phyloP scores from a whole-genome alignment of 1,140 invertebrate genomes.

The Drosophila prosaltans region DNA sequence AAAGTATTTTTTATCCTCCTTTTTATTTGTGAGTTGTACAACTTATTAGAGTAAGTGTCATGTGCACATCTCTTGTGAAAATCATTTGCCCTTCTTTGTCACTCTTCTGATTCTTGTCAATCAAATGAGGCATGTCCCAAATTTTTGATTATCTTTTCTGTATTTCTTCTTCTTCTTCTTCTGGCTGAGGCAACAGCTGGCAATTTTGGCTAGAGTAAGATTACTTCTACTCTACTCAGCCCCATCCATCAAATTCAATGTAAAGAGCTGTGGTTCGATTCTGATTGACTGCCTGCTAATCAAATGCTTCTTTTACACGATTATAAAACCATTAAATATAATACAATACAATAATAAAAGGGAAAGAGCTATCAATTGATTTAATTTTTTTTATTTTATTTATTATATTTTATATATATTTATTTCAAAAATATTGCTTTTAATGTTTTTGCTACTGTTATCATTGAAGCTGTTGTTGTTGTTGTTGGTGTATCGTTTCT shows the following conservation, averaged over 20 bases:
- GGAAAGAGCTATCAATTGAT: slow-evolving; percentile 12
- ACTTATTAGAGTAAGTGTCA: too few species aligned
- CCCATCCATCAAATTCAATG: slow-evolving; percentile 62
- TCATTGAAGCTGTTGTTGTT: not conserved
- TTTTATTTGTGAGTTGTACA: not conserved
- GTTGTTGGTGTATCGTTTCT: slow-evolving; percentile 4
- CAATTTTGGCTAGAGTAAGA: slow-evolving; percentile 41
- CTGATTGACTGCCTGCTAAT: slow-evolving; percentile 66
- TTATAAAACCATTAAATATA: slow-evolving; percentile 65
- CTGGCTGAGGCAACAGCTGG: slow-evolving; percentile 32
- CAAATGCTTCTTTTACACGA: slow-evolving; percentile 66
- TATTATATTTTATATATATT: slow-evolving; percentile 44
- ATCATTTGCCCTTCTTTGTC: not conserved
- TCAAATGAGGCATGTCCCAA: slow-evolving; percentile 17
- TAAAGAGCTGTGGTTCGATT: slow-evolving; percentile 5
- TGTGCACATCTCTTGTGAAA: not conserved
- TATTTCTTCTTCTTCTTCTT: not conserved
- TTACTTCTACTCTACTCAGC: slow-evolving; percentile 22
- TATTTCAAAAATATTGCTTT: slow-evolving; percentile 59
- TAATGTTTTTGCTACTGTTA: slow-evolving; percentile 61
- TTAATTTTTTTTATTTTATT: slow-evolving; percentile 16
- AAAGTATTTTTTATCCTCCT: not conserved
- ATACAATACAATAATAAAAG: not conserved
- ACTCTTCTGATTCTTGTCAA: slow-evolving; percentile 21
- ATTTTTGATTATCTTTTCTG: not conserved